Percentiles rank a stretch among this genome's conserved stretches.
These are phyloP conservation scores for Odontomachus brunneus DNA, from an alignment of 1,140 invertebrate genomes.

Conservation along the genomic window DNA sequence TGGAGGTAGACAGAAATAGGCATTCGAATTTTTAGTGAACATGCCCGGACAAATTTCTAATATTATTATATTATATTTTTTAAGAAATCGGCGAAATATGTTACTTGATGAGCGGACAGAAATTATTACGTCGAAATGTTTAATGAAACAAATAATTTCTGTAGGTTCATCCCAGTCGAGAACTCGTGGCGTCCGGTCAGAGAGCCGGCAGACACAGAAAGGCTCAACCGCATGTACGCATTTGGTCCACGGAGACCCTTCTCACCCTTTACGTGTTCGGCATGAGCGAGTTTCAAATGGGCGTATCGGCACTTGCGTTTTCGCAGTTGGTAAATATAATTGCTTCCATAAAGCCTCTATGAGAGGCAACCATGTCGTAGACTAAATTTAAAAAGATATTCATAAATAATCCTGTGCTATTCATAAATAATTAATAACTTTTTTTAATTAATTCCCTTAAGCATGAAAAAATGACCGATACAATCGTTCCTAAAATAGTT, in stretches of 20 bases:
- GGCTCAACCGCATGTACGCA: slow-evolving; percentile 95
- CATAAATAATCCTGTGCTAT: too few species aligned
- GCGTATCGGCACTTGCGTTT: slow-evolving; percentile 95
- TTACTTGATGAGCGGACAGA: too few species aligned
- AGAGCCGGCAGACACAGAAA: slow-evolving; percentile 92
- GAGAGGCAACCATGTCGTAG: too few species aligned
- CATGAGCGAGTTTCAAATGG: slow-evolving; percentile 95
- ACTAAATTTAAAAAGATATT: neutral
- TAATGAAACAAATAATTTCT: neutral
- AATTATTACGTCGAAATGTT: too few species aligned
- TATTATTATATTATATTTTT: too few species aligned
- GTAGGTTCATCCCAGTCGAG: slow-evolving; percentile 94
- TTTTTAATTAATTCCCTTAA: too few species aligned
- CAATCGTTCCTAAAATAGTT: too few species aligned
- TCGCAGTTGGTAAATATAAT: slow-evolving; percentile 91
- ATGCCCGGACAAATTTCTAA: too few species aligned
- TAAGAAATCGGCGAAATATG: too few species aligned
- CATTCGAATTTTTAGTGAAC: too few species aligned
- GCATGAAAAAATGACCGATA: too few species aligned
- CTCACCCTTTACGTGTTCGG: slow-evolving; percentile 96
- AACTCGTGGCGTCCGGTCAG: slow-evolving; percentile 96
- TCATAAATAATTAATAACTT: too few species aligned
- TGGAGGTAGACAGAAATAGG: slow-evolving; percentile 83
- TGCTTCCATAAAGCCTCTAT: neutral
- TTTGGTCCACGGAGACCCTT: slow-evolving; percentile 97